Evolutionary conservation across 2,888 invertebrate genomes (phyloP).

Genomic region (Strigamia crassipes): DNA sequence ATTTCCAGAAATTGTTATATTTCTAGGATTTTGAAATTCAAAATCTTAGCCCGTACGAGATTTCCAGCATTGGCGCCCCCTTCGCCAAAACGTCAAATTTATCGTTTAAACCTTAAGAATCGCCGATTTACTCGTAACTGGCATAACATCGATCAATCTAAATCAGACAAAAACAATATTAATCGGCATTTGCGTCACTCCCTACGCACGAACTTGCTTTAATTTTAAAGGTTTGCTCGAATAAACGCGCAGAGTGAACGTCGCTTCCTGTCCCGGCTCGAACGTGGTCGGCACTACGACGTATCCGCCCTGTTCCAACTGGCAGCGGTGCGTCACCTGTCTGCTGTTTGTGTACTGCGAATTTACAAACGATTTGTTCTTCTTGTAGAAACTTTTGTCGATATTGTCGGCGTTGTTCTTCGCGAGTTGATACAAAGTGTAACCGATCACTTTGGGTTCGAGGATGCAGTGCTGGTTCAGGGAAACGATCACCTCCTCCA

Average conservation of each 20-base stretch:
- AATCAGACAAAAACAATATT: slow-evolving; percentile 46
- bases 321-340: slow-evolving; percentile 76
- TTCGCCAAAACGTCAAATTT: background rate
- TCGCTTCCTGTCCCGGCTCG: slow-evolving; percentile 86
- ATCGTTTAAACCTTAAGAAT: slow-evolving; percentile 66
- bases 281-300: slow-evolving; percentile 87
- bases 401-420: slow-evolving; percentile 75
- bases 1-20: too few species aligned
- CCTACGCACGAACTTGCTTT: slow-evolving; percentile 62
- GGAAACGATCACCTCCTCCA: slow-evolving; percentile 81
- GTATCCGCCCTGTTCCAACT: slow-evolving; percentile 79
- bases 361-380: slow-evolving; percentile 82
- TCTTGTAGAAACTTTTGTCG: slow-evolving; percentile 79
- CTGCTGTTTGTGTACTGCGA: slow-evolving; percentile 90
- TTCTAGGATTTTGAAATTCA: too few species aligned
- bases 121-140: slow-evolving; percentile 72
- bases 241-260: slow-evolving; percentile 81
- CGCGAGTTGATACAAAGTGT: slow-evolving; percentile 65
- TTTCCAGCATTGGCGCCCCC: too few species aligned
- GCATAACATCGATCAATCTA: slow-evolving; percentile 66
- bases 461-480: slow-evolving; percentile 87
- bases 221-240: slow-evolving; percentile 77
- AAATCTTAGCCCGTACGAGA: too few species aligned
- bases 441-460: slow-evolving; percentile 91
- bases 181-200: background rate